Percentiles rank a stretch among this genome's conserved stretches.
Evolutionary conservation across 2,888 invertebrate species (phyloP).

Genomic region (Leptopilina syphax): DNA sequence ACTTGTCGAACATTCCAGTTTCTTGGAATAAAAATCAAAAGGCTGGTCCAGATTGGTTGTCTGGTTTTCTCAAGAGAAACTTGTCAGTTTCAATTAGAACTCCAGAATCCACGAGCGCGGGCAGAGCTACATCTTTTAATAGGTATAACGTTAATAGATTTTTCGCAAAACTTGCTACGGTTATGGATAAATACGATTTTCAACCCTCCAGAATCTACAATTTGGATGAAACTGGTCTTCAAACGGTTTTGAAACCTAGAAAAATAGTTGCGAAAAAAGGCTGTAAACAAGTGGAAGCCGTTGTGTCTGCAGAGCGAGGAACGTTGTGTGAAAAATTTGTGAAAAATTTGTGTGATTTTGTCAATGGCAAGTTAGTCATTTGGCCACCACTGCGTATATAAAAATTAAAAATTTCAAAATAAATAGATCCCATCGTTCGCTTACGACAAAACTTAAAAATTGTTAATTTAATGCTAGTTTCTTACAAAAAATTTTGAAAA

Average conservation of each 20-base stretch:
- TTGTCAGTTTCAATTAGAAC: slow-evolving; percentile 25
- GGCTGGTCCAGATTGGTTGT: background rate
- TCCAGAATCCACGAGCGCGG: slow-evolving; percentile 29
- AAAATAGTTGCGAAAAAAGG: slow-evolving; percentile 33
- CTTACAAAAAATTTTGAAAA: no score
- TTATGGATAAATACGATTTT: slow-evolving; percentile 34
- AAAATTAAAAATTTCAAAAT: no score
- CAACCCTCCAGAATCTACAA: slow-evolving; percentile 60
- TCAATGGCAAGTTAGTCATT: no score
- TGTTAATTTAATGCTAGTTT: no score
- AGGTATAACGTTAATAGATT: slow-evolving; percentile 17
- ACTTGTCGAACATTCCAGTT: slow-evolving; percentile 11
- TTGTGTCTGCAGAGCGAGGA: slow-evolving; percentile 53
- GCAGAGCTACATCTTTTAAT: slow-evolving; percentile 36
- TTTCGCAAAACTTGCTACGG: slow-evolving; percentile 49
- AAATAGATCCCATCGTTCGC: no score
- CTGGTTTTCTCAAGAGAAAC: slow-evolving; percentile 19
- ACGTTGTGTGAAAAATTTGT: no score
- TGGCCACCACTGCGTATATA: no score
- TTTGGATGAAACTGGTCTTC: slow-evolving; percentile 63
- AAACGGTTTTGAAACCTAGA: slow-evolving; percentile 41
- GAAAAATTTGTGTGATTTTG: no score
- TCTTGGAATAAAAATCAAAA: slow-evolving; percentile 6
- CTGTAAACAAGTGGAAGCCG: slow-evolving; percentile 47
- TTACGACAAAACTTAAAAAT: no score